Conservation (phyloP, 2,113 vertebrate species). For the Sigmodon hispidus region DNA sequence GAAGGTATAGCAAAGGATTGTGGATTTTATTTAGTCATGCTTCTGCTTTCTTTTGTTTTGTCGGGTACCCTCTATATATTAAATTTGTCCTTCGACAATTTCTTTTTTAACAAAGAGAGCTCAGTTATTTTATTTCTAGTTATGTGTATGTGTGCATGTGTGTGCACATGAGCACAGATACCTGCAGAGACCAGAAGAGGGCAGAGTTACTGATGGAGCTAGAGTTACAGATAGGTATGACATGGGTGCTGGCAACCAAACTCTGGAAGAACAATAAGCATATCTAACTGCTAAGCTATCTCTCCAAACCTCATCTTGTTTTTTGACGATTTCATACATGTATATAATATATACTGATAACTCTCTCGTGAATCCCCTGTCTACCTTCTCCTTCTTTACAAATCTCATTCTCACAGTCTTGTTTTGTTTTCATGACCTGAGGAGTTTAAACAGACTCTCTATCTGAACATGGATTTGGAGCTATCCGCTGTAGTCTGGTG, state of each 20-base stretch:
- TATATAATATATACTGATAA: neutral
- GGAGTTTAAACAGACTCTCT: neutral
- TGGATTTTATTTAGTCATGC: neutral
- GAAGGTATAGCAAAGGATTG: neutral
- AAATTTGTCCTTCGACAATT: neutral
- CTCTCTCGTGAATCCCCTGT: neutral
- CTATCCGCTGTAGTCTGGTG: neutral
- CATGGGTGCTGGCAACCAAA: neutral
- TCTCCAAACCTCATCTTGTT: neutral
- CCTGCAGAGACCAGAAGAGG: neutral
- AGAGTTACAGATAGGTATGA: neutral
- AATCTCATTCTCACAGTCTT: neutral
- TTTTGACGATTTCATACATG: neutral
- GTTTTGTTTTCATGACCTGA: neutral
- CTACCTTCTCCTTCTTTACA: neutral
- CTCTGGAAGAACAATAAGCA: neutral
- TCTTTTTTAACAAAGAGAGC: neutral
- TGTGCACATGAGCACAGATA: neutral
- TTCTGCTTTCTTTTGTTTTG: conserved; percentile 5
- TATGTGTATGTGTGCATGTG: neutral
- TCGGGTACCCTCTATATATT: neutral
- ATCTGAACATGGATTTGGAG: neutral
- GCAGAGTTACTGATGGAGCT: neutral
- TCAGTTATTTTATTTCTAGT: neutral
- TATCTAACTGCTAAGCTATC: neutral